A percentile compares a stretch with the other conserved stretches of the same genome.
These are phyloP conservation scores for Scaeva pyrastri DNA, from an alignment of 2,888 invertebrate genomes.

Conservation along the genomic window DNA sequence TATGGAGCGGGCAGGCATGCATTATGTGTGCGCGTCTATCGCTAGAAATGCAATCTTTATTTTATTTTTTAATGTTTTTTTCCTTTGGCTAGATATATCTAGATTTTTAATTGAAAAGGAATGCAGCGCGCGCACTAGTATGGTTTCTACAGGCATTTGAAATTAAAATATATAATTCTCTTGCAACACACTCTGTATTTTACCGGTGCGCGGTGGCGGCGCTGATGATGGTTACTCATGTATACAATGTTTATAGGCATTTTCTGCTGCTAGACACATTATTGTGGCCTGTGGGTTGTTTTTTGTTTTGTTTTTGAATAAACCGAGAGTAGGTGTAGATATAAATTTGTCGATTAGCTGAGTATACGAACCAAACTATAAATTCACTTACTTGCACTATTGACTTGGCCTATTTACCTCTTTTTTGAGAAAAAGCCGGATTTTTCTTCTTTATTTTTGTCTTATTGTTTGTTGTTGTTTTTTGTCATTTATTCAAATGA, in stretches of 20 bases:
- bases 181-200: slow-evolving; percentile 52
- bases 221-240: neutral
- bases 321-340: slow-evolving; percentile 30
- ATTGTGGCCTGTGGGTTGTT: slow-evolving; percentile 28
- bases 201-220: neutral
- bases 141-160: slow-evolving; percentile 54
- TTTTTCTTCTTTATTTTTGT: slow-evolving; percentile 16
- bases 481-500: slow-evolving; percentile 1
- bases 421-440: slow-evolving; percentile 35
- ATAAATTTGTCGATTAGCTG: slow-evolving; percentile 58
- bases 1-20: neutral
- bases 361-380: slow-evolving; percentile 12
- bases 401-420: slow-evolving; percentile 73
- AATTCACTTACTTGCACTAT: slow-evolving; percentile 56
- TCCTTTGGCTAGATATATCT: neutral
- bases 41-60: slow-evolving; percentile 15
- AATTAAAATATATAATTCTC: slow-evolving; percentile 48
- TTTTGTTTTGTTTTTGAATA: neutral
- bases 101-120: slow-evolving; percentile 50
- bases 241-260: slow-evolving; percentile 66
- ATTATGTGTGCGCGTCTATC: neutral
- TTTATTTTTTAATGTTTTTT: slow-evolving; percentile 7
- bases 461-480: neutral
- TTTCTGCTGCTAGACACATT: slow-evolving; percentile 69
- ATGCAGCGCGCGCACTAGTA: slow-evolving; percentile 70